A percentile compares a stretch with the other conserved stretches of the same genome.
These are phyloP conservation scores for Dicaeum eximium DNA, from an alignment of 2,113 vertebrate genomes.

Conservation along the genomic window DNA sequence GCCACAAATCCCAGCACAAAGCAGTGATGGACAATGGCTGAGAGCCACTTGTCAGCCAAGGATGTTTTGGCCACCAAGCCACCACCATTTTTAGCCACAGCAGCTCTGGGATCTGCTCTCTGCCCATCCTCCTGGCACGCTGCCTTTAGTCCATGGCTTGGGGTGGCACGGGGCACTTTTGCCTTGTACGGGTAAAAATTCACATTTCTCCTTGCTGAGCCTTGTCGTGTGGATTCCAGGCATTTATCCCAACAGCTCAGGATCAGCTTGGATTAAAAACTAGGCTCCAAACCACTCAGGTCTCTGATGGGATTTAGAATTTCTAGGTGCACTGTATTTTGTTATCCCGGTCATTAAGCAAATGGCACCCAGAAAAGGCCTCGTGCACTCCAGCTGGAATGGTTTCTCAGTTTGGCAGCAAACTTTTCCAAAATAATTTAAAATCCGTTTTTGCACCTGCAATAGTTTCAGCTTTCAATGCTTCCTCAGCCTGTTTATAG, in stretches of 20 bases:
- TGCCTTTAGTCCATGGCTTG: background rate
- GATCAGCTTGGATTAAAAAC: background rate
- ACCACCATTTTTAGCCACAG: background rate
- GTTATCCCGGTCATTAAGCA: background rate
- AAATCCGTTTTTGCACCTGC: background rate
- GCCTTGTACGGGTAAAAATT: background rate
- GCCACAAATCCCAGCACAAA: background rate
- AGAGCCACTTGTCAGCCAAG: background rate
- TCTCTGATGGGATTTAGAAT: background rate
- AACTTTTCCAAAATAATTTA: background rate
- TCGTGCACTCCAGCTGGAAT: background rate
- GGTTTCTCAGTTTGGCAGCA: background rate
- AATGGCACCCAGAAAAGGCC: background rate
- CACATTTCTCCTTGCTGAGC: background rate
- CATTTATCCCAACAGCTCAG: background rate
- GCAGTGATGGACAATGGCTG: rapidly evolving
- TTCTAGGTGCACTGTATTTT: background rate
- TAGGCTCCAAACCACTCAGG: background rate
- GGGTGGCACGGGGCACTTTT: no score
- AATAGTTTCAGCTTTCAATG: background rate
- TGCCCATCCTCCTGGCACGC: background rate
- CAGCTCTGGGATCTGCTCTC: background rate
- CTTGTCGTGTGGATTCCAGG: background rate
- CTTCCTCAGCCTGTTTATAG: background rate
- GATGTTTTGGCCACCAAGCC: background rate